Percentiles rank a stretch among this genome's conserved stretches.
Evolutionary conservation across 2,888 invertebrate genomes (phyloP).

Genomic region (Lathronympha strigana): DNA sequence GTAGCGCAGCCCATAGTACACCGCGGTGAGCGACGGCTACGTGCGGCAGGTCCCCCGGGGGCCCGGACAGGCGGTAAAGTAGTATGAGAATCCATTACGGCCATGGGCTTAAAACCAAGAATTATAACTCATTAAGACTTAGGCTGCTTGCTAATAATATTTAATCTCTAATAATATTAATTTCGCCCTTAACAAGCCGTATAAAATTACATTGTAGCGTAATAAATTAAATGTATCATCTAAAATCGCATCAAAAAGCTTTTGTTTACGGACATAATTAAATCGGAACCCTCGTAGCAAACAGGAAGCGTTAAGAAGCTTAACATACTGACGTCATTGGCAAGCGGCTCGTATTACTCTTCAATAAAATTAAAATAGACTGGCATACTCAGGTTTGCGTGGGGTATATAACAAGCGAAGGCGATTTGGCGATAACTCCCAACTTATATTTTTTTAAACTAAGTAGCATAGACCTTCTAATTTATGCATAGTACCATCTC

Average conservation of each 20-base stretch:
- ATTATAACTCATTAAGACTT: too few species aligned
- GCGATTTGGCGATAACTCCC: neutral
- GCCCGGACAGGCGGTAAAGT: too few species aligned
- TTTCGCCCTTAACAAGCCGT: neutral
- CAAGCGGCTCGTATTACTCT: conserved; percentile 33
- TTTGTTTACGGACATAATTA: neutral
- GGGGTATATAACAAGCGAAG: conserved; percentile 9
- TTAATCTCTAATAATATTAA: too few species aligned
- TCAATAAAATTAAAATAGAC: conserved; percentile 38
- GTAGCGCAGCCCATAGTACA: too few species aligned
- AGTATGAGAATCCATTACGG: too few species aligned
- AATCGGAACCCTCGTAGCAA: conserved; percentile 12
- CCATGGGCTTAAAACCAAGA: too few species aligned
- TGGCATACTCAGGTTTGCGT: conserved; percentile 4
- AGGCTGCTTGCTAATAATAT: neutral
- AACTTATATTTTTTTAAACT: neutral
- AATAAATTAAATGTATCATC: neutral
- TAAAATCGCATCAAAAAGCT: neutral
- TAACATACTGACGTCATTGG: conserved; percentile 22
- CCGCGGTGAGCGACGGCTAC: too few species aligned
- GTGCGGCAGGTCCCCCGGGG: too few species aligned
- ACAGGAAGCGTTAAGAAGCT: conserved; percentile 19
- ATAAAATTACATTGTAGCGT: neutral
- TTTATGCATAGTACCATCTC: too few species aligned
- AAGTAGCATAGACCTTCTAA: too few species aligned